Evolutionary conservation across 2,113 vertebrate genomes (phyloP).

Genomic region (Toxotes jaculatrix): DNA sequence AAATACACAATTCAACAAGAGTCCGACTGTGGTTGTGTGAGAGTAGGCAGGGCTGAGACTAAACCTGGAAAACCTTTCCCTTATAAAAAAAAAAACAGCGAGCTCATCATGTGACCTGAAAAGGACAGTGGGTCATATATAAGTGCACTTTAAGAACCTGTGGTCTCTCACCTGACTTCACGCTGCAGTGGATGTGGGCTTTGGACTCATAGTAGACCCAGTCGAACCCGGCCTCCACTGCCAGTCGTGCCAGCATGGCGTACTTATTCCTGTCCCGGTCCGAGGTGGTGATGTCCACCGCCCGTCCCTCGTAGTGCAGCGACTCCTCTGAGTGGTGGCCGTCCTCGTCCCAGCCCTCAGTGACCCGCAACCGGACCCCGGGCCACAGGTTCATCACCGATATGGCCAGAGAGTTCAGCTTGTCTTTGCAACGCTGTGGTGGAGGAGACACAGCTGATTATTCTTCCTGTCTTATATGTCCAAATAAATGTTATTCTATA

Average conservation of each 20-base stretch:
- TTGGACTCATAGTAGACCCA: constrained; percentile 86
- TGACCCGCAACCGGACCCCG: constrained; percentile 80
- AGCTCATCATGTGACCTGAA: too few relatives aligned
- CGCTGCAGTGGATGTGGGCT: constrained; percentile 84
- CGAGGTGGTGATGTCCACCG: constrained; percentile 84
- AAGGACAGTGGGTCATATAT: too few relatives aligned
- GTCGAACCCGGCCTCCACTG: constrained; percentile 83
- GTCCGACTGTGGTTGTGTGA: too few relatives aligned
- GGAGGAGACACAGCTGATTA: not conserved
- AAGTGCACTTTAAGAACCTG: too few relatives aligned
- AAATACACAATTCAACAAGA: too few relatives aligned
- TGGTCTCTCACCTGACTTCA: constrained; percentile 81
- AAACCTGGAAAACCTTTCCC: too few relatives aligned
- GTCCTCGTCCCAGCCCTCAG: constrained; percentile 84
- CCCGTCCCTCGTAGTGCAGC: constrained; percentile 83
- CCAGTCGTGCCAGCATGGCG: constrained; percentile 82
- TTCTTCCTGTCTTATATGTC: too few relatives aligned
- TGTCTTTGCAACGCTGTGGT: constrained; percentile 82
- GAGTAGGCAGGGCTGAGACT: too few relatives aligned
- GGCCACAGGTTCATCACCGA: constrained; percentile 85
- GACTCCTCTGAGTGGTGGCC: constrained; percentile 84
- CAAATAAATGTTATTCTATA: too few relatives aligned
- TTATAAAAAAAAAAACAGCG: too few relatives aligned
- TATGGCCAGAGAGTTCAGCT: constrained; percentile 83
- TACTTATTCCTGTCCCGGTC: constrained; percentile 84